Conservation (phyloP, 2,113 vertebrate species). For the Acrocephalus arundinaceus region DNA sequence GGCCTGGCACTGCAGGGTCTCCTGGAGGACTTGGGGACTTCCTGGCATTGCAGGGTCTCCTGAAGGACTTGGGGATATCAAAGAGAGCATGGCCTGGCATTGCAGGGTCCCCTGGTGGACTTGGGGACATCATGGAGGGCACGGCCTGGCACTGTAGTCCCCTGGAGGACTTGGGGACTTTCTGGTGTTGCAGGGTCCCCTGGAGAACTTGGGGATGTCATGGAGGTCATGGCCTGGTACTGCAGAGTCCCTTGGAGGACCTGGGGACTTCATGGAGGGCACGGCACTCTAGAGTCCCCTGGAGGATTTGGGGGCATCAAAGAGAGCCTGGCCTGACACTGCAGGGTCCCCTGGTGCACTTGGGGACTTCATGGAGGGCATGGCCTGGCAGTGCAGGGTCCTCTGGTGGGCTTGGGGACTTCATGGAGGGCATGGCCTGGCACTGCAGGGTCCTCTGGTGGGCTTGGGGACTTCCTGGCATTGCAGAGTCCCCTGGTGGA, state of each 20-base stretch:
- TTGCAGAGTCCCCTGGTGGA: background rate
- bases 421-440: background rate
- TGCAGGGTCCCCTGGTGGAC: background rate
- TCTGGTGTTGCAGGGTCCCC: background rate
- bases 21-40: conserved; percentile 66
- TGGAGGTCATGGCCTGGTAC: conserved; percentile 65
- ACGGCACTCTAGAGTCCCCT: no score
- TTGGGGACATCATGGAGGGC: background rate
- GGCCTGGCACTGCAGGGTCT: background rate
- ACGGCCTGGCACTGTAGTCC: background rate
- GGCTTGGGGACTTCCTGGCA: background rate
- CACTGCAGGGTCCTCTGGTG: background rate
- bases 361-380: no score
- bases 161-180: background rate
- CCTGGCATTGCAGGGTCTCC: background rate
- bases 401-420: background rate
- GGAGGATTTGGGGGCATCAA: no score
- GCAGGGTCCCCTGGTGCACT: no score
- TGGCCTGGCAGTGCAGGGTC: background rate
- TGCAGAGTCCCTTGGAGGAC: no score
- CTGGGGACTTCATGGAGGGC: background rate
- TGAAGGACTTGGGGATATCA: background rate
- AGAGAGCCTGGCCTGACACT: no score
- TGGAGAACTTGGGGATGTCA: conserved; percentile 72
- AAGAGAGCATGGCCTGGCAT: no score